phyloP scores from a whole-genome alignment of 2,113 vertebrate genomes.

The Charina bottae region DNA sequence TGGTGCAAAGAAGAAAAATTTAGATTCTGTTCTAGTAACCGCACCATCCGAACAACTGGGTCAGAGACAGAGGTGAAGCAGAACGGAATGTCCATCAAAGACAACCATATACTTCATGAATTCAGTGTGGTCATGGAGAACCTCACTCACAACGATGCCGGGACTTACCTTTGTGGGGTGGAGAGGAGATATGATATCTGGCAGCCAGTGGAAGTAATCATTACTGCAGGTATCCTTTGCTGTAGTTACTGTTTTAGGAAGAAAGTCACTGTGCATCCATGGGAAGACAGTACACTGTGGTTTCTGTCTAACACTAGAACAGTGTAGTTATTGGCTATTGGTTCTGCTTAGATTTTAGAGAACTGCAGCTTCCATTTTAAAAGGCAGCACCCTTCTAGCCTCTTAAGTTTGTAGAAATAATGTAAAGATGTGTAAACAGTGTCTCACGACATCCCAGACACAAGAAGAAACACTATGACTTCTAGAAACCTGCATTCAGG shows the following conservation, averaged over 20 bases:
- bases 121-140: neutral
- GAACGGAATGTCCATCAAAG: constrained; percentile 1
- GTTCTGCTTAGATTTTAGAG: neutral
- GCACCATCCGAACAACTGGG: neutral
- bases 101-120: neutral
- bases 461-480: neutral
- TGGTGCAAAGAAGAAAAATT: neutral
- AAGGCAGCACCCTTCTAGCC: neutral
- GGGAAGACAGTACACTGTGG: neutral
- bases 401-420: neutral
- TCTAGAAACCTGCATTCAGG: neutral
- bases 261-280: neutral
- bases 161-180: neutral
- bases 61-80: neutral
- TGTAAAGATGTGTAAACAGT: neutral
- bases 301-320: neutral
- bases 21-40: neutral
- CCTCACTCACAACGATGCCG: neutral
- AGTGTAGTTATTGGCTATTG: neutral
- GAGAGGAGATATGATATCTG: neutral
- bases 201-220: neutral
- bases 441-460: neutral
- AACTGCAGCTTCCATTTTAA: neutral
- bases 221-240: neutral
- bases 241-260: neutral